Base-by-base conservation (phyloP, 2,888 invertebrate genomes). In the Hydroisotoma schaefferi region DNA sequence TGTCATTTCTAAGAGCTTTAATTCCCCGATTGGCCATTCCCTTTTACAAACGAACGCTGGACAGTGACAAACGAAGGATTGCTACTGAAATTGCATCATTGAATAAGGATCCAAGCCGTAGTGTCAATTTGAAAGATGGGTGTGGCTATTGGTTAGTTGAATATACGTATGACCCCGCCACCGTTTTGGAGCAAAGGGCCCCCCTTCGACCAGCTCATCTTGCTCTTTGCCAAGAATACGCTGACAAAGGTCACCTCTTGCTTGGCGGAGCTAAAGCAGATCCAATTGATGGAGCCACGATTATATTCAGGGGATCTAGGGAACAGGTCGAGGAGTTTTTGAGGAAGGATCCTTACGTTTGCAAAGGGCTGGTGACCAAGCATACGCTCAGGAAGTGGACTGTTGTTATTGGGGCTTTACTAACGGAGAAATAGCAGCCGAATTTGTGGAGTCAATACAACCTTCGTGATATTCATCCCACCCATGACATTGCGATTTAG, bases 251-350 rank as follows among this genome's bases (percentile, higher is more conserved):
- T 18, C 52, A 51, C 15, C 15, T 63, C 4, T 2, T 63, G 8
- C 25, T 63, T 6, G 63, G 59, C 4, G 63, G 63, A 25, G 63
- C 63, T 18, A 56, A 59, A 20, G 55, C 46, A 1, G 29, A 59
- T 28, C 59, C 59, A 2, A 33, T 56, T 12, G 63, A 63, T 26
- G 33, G 48, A 23, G 63, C 63, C 8, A 53, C 48, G 2, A n/a
- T 59, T 23, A 51, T 63, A 2, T 63, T 63, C 26, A 55, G 40
- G 47, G 38, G 44, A 12, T 25, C 23, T 28, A 29, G 27, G 22
- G 20, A 53, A 10, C 53, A 47, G 2, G 63, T 59, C 2, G 53
- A 51, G 33, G 46, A 56, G 3, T 63, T 63, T 44, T 27, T 52
- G 1, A 18, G 22, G 20, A 47, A 44, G 10, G 63, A 63, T 25